Conservation (phyloP, 92 coral and sea anemone species). For the Diadumene lineata region DNA sequence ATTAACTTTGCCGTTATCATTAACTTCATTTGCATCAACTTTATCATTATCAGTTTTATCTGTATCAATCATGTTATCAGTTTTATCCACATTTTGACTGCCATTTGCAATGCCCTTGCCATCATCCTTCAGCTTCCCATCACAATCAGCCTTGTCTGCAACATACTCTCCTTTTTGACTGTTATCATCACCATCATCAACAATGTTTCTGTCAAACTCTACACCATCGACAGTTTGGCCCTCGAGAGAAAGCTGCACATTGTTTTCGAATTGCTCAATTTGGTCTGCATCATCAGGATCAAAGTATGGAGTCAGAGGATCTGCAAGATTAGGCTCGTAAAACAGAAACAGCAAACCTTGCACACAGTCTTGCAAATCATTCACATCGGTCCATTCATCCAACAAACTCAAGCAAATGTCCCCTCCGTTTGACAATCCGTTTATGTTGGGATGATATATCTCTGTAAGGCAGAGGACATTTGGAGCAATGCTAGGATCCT, state of each 20-base stretch:
- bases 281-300: slow-evolving; percentile 39
- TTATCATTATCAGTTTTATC: no score
- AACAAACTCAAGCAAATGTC: slow-evolving; percentile 84
- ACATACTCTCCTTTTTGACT: no score
- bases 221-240: slow-evolving; percentile 72
- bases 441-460: slow-evolving; percentile 90
- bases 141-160: no score
- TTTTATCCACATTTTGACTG: no score
- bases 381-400: slow-evolving; percentile 78
- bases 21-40: no score
- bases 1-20: no score
- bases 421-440: slow-evolving; percentile 11
- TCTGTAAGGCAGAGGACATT: slow-evolving; percentile 52
- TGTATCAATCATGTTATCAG: no score
- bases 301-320: slow-evolving; percentile 78
- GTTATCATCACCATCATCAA: no score
- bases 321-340: slow-evolving; percentile 80
- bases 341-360: slow-evolving; percentile 88
- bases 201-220: slow-evolving; percentile 64
- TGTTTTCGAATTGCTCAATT: slow-evolving; percentile 39
- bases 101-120: no score
- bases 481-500: slow-evolving; percentile 73
- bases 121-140: no score
- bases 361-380: slow-evolving; percentile 82
- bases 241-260: slow-evolving; percentile 70